Base-by-base conservation (phyloP, 23 tunicate genomes). In the Phallusia fumigata region DNA sequence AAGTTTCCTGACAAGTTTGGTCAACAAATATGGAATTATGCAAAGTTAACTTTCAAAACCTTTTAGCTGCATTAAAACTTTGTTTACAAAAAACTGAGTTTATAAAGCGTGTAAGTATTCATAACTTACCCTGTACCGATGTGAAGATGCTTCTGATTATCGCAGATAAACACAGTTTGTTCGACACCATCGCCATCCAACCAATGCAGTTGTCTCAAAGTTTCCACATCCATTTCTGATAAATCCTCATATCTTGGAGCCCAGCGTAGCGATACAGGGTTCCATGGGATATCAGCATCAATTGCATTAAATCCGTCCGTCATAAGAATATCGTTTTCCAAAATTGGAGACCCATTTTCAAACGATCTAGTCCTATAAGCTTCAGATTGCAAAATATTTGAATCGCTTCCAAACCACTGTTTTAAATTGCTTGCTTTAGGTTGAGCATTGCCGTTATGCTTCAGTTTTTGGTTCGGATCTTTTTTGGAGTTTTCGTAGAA, bases 101-200 rank as follows among this genome's bases (percentile, higher is more conserved):
- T n/a, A n/a, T n/a, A n/a, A n/a, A n/a, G n/a, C n/a, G n/a, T n/a
- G n/a, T n/a, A n/a, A 40, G 5, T 40, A 3, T 40, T 3, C 47
- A 13, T 69, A 50, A 32, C 88, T 58, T 73, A 90, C 95, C 98
- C 98, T 16, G 85, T 24, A 0, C 98, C 98, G 13, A 94, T 75
- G 75, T 76, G 51, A 18, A 89, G 64, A 78, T 89, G 94, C 12
- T 75, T 65, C 79, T 94, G 88, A 21, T 86, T 87, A 35, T 86
- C 91, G 65, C 89, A 94, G 65, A 83, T 83, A 76, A 28, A 79
- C 32, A 81, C 87, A 5, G 34, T 53, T 18, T 30, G 31, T 21
- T 65, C 83, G 5, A 36, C 75, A 33, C 33, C 74, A n/a, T 52
- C 78, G 1, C 28, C 65, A 31, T 8, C 31, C 5, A 22, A 65